phyloP scores from a whole-genome alignment of 2,797 vertebrate genomes.

The Petrocephalus schoutedeni region DNA sequence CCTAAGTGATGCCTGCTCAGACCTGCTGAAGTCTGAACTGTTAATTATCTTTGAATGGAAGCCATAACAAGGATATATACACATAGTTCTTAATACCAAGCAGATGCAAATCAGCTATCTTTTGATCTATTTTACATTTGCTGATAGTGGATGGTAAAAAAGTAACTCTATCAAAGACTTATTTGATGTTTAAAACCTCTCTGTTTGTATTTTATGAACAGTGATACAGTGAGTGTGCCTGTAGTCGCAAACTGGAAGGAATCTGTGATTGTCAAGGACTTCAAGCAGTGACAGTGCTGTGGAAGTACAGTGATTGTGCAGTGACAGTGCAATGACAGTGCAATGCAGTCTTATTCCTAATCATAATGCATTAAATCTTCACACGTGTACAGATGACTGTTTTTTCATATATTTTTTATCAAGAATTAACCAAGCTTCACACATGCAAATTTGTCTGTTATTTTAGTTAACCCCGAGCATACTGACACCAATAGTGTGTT shows the following conservation, averaged over 20 bases:
- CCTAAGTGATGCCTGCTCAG: constrained; percentile 8
- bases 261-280: too few species aligned
- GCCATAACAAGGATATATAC: neutral
- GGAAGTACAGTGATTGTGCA: too few species aligned
- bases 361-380: constrained; percentile 23
- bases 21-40: neutral
- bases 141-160: constrained; percentile 29
- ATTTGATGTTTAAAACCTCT: constrained; percentile 26
- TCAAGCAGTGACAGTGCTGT: neutral
- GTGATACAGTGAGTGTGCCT: constrained; percentile 16
- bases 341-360: neutral
- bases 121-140: constrained; percentile 30
- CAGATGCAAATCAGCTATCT: constrained; percentile 15
- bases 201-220: constrained; percentile 21
- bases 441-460: neutral
- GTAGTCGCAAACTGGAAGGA: neutral
- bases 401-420: neutral
- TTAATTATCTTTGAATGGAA: constrained; percentile 12
- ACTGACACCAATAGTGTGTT: neutral
- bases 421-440: constrained; percentile 7
- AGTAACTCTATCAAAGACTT: constrained; percentile 26
- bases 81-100: neutral
- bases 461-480: neutral
- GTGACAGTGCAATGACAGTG: too few species aligned
- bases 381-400: neutral